Conservation (phyloP, 2,888 invertebrate species). For the Linnaemya vulpina region DNA sequence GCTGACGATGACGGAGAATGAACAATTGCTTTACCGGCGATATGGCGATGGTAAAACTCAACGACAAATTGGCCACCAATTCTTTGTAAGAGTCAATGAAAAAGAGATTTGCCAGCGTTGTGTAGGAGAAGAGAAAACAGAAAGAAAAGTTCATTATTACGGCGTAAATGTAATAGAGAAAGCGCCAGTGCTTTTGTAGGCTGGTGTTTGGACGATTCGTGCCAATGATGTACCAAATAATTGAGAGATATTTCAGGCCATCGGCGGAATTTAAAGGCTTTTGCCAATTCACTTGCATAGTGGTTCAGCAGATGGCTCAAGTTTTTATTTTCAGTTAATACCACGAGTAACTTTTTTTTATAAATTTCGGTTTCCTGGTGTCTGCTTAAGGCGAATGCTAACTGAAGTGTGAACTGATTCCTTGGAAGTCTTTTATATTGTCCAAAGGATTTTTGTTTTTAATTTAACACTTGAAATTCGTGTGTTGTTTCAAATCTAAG, state of each 20-base stretch:
- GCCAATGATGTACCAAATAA: conserved; percentile 71
- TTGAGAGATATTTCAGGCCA: conserved; percentile 72
- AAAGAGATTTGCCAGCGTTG: conserved; percentile 57
- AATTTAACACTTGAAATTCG: too few species aligned
- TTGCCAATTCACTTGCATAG: conserved; percentile 37
- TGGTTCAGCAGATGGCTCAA: too few species aligned
- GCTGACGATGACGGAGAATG: conserved; percentile 39
- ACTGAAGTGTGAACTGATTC: neutral
- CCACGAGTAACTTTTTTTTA: too few species aligned
- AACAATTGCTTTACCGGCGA: conserved; percentile 66
- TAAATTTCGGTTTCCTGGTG: neutral
- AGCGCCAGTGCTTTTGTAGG: neutral
- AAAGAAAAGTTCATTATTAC: conserved; percentile 47
- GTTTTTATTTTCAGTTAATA: too few species aligned
- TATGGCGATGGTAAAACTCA: conserved; percentile 67
- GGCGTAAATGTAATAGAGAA: conserved; percentile 71
- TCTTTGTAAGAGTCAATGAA: conserved; percentile 57
- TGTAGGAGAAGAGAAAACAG: conserved; percentile 58
- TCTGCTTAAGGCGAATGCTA: neutral
- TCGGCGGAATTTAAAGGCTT: conserved; percentile 66
- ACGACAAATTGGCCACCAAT: conserved; percentile 69
- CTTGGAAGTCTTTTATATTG: neutral
- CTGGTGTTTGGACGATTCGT: conserved; percentile 61
- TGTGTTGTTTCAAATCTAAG: too few species aligned
- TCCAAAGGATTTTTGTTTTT: neutral